Base-by-base conservation (phyloP, 2,113 vertebrate genomes). In the Mirza zaza region DNA sequence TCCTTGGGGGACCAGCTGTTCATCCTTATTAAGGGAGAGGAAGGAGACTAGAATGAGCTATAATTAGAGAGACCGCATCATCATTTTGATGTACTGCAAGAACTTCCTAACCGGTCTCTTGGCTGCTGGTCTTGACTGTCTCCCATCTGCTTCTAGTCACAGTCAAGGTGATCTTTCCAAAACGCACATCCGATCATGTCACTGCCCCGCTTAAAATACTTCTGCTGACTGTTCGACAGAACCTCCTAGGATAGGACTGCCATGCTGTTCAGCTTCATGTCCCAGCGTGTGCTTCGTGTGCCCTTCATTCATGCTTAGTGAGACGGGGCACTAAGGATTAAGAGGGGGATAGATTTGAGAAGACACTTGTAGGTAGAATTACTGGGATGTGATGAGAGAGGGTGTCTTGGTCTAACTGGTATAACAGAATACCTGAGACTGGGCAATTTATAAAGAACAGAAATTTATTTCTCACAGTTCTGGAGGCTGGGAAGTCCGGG, bases 131-230 rank as follows among this genome's bases (percentile, higher is more conserved):
- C 92, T 71, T 70, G 18, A 57, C 50, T 71, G 17, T 77, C 55
- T 95, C 45, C 77, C 91, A 94, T 87, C 94, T 97, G 91, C 89
- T 29, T 94, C 81, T 87, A 2, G 70, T 90, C 77, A n/a, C 14
- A 55, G 86, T 97, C 76, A 90, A 87, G 81, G 92, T 84, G 76
- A 90, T 93, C 85, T 94, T 95, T 76, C 85, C 63, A 90, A 90
- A 94, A 36, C 15, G 5, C 11, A 8, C 80, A 82, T 87, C 85
- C 63, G 32, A 0, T 70, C 85, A 15, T 42, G 50, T 50, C 85
- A 42, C 55, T 55, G 4, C 14, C n/a, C 45, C 50, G 50, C 63
- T 91, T 76, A 87, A 95, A 88, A 55, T 57, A 57, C 20, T 57
- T 57, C 20, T 21, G 55, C 55, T 57, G 55, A 57, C 55, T 57